These are phyloP conservation scores for Uloborus plumipes DNA, from an alignment of 2,888 invertebrate genomes.

Conservation along the genomic window DNA sequence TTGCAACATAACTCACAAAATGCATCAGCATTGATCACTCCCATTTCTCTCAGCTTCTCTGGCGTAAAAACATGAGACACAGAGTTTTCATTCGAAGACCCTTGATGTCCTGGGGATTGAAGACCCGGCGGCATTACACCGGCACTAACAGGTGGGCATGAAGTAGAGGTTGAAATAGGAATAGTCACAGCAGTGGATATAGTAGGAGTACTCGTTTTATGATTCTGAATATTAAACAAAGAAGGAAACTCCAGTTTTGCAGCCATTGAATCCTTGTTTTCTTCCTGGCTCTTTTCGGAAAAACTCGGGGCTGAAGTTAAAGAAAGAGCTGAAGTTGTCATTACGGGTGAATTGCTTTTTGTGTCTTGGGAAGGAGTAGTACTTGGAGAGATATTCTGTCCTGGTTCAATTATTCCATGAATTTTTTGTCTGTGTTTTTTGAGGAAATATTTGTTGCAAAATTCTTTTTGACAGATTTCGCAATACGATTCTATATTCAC, in stretches of 20 bases:
- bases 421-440: slow-evolving; percentile 80
- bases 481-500: slow-evolving; percentile 69
- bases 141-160: slow-evolving; percentile 48
- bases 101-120: slow-evolving; percentile 49
- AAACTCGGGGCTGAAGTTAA: slow-evolving; percentile 49
- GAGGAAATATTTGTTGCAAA: slow-evolving; percentile 77
- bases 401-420: slow-evolving; percentile 74
- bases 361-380: slow-evolving; percentile 55
- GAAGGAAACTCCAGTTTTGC: slow-evolving; percentile 63
- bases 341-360: slow-evolving; percentile 60
- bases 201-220: slow-evolving; percentile 32
- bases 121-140: slow-evolving; percentile 37
- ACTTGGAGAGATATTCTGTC: slow-evolving; percentile 53
- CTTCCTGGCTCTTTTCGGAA: slow-evolving; percentile 49
- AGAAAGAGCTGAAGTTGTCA: slow-evolving; percentile 55
- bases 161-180: slow-evolving; percentile 38
- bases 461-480: slow-evolving; percentile 77
- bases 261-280: slow-evolving; percentile 38
- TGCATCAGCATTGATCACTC: slow-evolving; percentile 77
- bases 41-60: slow-evolving; percentile 82
- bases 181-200: slow-evolving; percentile 35
- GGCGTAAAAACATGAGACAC: slow-evolving; percentile 75
- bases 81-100: slow-evolving; percentile 52
- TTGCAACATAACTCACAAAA: slow-evolving; percentile 74
- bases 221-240: slow-evolving; percentile 50